Percentiles rank a stretch among this genome's conserved stretches.
Evolutionary conservation across 2,888 invertebrate genomes (phyloP).

Genomic region (Hydraecia micacea): DNA sequence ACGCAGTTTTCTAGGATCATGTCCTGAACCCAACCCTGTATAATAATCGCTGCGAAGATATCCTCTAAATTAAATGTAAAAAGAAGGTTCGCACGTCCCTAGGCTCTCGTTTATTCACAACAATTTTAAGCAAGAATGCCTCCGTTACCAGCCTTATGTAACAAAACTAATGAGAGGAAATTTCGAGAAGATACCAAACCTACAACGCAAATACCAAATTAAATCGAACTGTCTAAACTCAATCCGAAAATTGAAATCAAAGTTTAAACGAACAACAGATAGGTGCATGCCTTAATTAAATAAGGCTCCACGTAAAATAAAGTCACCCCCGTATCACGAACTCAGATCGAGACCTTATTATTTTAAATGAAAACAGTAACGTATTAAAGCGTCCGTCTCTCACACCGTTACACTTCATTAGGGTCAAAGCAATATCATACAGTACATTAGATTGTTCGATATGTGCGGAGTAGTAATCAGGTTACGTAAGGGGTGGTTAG

Average conservation of each 20-base stretch:
- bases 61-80: conserved; percentile 67
- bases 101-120: conserved; percentile 60
- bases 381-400: conserved; percentile 48
- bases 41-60: conserved; percentile 59
- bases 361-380: conserved; percentile 55
- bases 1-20: no score
- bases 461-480: conserved; percentile 49
- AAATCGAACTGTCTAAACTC: conserved; percentile 45
- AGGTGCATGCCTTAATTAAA: conserved; percentile 51
- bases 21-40: not conserved
- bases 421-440: conserved; percentile 45
- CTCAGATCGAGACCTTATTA: conserved; percentile 61
- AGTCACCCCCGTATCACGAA: conserved; percentile 38
- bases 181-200: not conserved
- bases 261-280: conserved; percentile 42
- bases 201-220: conserved; percentile 31
- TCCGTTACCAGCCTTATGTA: conserved; percentile 24
- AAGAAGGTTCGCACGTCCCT: conserved; percentile 64
- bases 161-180: conserved; percentile 30
- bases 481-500: conserved; percentile 40
- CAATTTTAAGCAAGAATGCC: conserved; percentile 33
- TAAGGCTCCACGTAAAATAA: conserved; percentile 42
- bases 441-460: conserved; percentile 53
- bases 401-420: conserved; percentile 53
- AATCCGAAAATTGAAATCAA: conserved; percentile 51